A percentile compares a stretch with the other conserved stretches of the same genome.
Conservation (phyloP, 2,113 vertebrate genomes). For the Hassar affinis region DNA sequence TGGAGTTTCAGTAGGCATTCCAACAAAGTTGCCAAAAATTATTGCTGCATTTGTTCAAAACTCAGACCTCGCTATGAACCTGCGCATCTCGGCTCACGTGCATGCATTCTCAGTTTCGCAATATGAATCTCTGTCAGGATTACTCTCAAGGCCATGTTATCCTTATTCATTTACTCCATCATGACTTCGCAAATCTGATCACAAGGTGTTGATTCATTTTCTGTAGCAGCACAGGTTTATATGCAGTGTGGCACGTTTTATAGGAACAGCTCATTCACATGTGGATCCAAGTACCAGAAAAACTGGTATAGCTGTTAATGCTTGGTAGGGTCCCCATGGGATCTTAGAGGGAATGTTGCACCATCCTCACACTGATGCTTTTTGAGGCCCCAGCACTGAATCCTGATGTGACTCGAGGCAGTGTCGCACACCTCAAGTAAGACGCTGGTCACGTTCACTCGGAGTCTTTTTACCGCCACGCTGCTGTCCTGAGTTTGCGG, state of each 20-base stretch:
- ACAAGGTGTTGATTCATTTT: background rate
- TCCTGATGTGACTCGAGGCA: no score
- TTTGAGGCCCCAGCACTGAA: no score
- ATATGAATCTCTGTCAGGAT: background rate
- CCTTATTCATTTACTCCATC: background rate
- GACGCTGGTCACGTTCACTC: no score
- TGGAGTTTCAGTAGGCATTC: background rate
- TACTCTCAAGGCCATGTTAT: background rate
- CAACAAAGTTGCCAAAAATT: background rate
- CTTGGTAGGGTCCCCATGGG: no score
- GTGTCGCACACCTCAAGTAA: no score
- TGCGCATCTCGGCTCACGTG: background rate
- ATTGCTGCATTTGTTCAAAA: background rate
- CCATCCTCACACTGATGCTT: no score
- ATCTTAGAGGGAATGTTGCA: no score
- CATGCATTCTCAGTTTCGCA: background rate
- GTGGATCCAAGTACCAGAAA: no score
- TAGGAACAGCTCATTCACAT: background rate
- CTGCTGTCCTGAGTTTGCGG: no score
- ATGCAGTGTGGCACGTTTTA: background rate
- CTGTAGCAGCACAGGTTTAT: no score
- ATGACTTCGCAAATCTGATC: background rate
- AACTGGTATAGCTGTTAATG: no score
- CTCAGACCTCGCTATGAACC: background rate
- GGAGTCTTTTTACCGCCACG: no score